These are phyloP conservation scores for Hemichromis elongatus DNA, from an alignment of 2,113 vertebrate species.

Conservation along the genomic window DNA sequence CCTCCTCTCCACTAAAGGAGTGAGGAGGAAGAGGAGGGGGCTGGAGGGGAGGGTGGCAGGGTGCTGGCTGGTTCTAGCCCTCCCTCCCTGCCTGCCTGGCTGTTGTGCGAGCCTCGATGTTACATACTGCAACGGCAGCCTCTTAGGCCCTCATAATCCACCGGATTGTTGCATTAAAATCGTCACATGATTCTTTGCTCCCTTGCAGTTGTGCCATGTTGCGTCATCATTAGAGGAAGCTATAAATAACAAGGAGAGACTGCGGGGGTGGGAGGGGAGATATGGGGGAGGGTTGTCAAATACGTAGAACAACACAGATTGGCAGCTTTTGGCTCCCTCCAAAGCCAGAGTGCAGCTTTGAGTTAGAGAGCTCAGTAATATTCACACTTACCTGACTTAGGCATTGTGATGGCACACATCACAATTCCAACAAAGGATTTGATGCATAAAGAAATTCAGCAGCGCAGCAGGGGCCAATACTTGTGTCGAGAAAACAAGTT, in stretches of 20 bases:
- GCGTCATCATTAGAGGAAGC: constrained; percentile 51
- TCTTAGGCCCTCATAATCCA: constrained; percentile 56
- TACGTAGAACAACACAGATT: constrained; percentile 18
- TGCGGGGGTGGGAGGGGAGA: not conserved
- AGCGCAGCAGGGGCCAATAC: constrained; percentile 12
- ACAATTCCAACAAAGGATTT: constrained; percentile 23
- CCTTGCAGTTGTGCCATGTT: constrained; percentile 41
- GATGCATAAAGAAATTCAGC: constrained; percentile 27
- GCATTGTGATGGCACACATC: constrained; percentile 2
- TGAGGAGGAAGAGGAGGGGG: not conserved
- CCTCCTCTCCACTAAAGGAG: constrained; percentile 13
- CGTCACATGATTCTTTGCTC: constrained; percentile 48
- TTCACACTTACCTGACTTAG: constrained; percentile 27
- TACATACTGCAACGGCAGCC: constrained; percentile 32
- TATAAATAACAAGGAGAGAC: constrained; percentile 57
- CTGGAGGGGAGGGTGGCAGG: not conserved
- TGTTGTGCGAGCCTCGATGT: constrained; percentile 38
- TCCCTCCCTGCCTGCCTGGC: not conserved
- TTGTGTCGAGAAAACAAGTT: constrained; percentile 36
- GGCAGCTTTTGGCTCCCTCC: constrained; percentile 21
- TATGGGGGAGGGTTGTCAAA: constrained; percentile 6
- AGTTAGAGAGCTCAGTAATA: constrained; percentile 10
- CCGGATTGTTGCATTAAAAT: constrained; percentile 55
- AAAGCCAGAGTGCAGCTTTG: not conserved
- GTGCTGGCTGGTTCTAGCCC: not conserved